These are phyloP conservation scores for Heteropelma amictum DNA, from an alignment of 2,888 invertebrate genomes.

Conservation along the genomic window DNA sequence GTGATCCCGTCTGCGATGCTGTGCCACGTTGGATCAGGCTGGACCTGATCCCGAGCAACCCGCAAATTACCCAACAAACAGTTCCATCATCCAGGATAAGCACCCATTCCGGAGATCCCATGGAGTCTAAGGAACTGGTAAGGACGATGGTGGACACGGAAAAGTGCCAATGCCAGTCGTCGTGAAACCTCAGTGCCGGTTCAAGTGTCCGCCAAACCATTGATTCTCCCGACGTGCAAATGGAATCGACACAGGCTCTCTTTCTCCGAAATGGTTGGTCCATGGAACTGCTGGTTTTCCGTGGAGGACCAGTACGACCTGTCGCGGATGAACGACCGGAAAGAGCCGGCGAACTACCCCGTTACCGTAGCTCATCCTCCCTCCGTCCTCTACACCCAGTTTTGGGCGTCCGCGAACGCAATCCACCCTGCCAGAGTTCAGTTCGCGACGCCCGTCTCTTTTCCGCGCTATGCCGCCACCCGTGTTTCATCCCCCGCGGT, in stretches of 20 bases:
- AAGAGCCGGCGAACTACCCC: conserved; percentile 33
- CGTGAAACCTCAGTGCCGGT: too few species aligned
- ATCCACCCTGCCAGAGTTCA: conserved; percentile 33
- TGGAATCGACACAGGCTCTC: conserved; percentile 69
- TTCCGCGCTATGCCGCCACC: conserved; percentile 41
- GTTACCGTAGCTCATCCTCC: conserved; percentile 32
- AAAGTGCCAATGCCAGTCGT: too few species aligned
- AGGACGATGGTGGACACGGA: neutral
- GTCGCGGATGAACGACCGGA: conserved; percentile 28
- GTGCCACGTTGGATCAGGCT: conserved; percentile 1
- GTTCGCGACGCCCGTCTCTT: conserved; percentile 27
- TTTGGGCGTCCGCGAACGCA: conserved; percentile 44
- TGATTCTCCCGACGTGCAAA: conserved; percentile 66
- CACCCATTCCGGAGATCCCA: neutral
- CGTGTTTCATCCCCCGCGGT: conserved; percentile 57
- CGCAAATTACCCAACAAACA: conserved; percentile 18
- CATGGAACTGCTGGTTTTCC: conserved; percentile 38
- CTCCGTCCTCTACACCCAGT: neutral
- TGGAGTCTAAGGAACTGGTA: too few species aligned
- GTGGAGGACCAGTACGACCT: conserved; percentile 29
- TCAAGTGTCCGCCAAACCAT: too few species aligned
- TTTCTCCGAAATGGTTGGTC: conserved; percentile 28
- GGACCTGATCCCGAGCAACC: conserved; percentile 17
- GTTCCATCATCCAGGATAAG: conserved; percentile 16
- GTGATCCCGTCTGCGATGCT: conserved; percentile 40